Evolutionary conservation across 2,113 vertebrate species (phyloP).

Genomic region (Natator depressus): DNA sequence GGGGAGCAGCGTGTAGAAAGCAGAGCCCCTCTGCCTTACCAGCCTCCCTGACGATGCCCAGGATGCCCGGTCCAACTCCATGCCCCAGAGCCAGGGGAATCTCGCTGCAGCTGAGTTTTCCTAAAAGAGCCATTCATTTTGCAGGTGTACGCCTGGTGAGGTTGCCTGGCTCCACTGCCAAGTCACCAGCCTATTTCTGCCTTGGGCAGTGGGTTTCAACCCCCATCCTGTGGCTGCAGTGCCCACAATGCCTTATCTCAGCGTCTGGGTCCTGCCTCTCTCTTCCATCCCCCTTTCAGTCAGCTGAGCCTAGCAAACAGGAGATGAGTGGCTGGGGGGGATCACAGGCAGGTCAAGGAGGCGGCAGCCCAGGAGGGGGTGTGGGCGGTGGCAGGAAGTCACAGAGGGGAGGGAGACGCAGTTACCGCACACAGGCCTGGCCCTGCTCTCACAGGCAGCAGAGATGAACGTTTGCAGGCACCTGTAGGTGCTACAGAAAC

Average conservation of each 20-base stretch:
- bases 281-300: background rate
- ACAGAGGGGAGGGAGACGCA: background rate
- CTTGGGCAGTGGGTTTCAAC: background rate
- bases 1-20: too few relatives aligned
- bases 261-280: background rate
- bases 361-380: background rate
- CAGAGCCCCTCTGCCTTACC: background rate
- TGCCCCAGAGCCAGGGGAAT: background rate
- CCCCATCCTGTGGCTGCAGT: background rate
- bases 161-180: background rate
- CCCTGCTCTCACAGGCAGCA: rapidly evolving
- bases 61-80: background rate
- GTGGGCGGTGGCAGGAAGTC: background rate
- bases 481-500: too few relatives aligned
- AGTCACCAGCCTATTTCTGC: background rate
- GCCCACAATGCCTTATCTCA: background rate
- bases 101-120: background rate
- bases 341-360: background rate
- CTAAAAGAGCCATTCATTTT: background rate
- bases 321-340: background rate
- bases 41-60: background rate
- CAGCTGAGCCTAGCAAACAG: background rate
- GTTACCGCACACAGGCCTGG: background rate
- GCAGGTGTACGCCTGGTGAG: background rate
- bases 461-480: too few relatives aligned